Conservation (phyloP, 1,140 invertebrate species). For the Heliconius eleuchia region DNA sequence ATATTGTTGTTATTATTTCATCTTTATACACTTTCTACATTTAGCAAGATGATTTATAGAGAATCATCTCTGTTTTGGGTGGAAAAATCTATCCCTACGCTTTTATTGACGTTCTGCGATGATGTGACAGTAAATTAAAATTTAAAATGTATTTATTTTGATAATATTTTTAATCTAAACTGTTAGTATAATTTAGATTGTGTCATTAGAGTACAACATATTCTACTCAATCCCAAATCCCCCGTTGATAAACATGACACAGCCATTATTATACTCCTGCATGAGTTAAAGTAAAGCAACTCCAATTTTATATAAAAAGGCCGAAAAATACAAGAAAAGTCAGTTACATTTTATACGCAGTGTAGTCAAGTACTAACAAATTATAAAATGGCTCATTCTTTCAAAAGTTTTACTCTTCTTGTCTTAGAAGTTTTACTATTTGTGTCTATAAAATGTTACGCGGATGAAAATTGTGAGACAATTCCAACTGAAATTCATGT, state of each 20-base stretch:
- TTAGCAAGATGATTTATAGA: too few relatives aligned
- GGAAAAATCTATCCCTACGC: too few relatives aligned
- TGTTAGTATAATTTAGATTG: background rate
- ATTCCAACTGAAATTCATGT: slow-evolving; percentile 69
- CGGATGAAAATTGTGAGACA: slow-evolving; percentile 71
- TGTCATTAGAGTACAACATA: slow-evolving; percentile 24
- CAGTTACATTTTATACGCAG: slow-evolving; percentile 21
- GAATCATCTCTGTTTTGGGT: too few relatives aligned
- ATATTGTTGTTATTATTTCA: too few relatives aligned
- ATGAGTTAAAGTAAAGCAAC: background rate
- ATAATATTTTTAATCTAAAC: background rate
- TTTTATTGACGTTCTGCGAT: too few relatives aligned
- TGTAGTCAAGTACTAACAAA: slow-evolving; percentile 23
- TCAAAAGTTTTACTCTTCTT: slow-evolving; percentile 10
- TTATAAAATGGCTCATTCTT: slow-evolving; percentile 21
- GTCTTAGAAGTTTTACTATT: slow-evolving; percentile 25
- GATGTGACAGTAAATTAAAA: too few relatives aligned
- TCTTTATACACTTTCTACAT: too few relatives aligned
- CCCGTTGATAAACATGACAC: slow-evolving; percentile 30
- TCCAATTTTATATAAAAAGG: slow-evolving; percentile 35
- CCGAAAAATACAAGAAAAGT: slow-evolving; percentile 5
- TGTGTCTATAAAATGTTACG: slow-evolving; percentile 41
- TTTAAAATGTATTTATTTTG: background rate
- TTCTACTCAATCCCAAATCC: slow-evolving; percentile 26
- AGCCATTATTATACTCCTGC: slow-evolving; percentile 16